Conservation (phyloP, 2,888 invertebrate genomes). For the Alcis repandata region DNA sequence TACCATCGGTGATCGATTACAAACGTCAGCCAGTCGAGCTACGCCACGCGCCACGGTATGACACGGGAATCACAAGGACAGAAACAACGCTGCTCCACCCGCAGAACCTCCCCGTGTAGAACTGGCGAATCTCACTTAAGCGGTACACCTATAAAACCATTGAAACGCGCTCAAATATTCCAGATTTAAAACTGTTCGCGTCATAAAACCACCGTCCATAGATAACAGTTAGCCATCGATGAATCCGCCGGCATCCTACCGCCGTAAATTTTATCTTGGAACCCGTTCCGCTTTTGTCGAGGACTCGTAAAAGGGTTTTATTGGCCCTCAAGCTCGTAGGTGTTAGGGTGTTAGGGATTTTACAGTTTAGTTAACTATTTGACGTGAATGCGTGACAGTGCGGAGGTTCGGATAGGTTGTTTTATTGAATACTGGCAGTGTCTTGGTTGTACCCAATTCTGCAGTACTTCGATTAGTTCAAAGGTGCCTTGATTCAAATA, state of each 20-base stretch:
- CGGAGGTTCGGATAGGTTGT: slow-evolving; percentile 5
- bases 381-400: slow-evolving; percentile 23
- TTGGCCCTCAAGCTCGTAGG: slow-evolving; percentile 35
- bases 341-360: slow-evolving; percentile 39
- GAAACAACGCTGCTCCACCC: neutral
- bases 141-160: slow-evolving; percentile 11
- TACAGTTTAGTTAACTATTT: slow-evolving; percentile 38
- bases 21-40: too few relatives aligned
- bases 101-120: neutral
- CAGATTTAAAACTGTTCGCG: slow-evolving; percentile 29
- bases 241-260: slow-evolving; percentile 41
- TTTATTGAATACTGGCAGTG: slow-evolving; percentile 19
- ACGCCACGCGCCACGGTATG: too few relatives aligned
- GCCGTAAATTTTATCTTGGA: slow-evolving; percentile 45
- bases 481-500: too few relatives aligned
- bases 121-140: neutral
- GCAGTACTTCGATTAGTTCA: too few relatives aligned
- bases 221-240: slow-evolving; percentile 44
- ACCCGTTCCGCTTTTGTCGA: slow-evolving; percentile 37
- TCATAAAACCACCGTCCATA: slow-evolving; percentile 36
- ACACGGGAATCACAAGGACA: too few relatives aligned
- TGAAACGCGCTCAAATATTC: slow-evolving; percentile 26
- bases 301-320: slow-evolving; percentile 38
- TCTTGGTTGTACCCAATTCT: too few relatives aligned
- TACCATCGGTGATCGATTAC: too few relatives aligned